Base-by-base conservation (phyloP, 2,797 vertebrate species). In the Channallabes apus region DNA sequence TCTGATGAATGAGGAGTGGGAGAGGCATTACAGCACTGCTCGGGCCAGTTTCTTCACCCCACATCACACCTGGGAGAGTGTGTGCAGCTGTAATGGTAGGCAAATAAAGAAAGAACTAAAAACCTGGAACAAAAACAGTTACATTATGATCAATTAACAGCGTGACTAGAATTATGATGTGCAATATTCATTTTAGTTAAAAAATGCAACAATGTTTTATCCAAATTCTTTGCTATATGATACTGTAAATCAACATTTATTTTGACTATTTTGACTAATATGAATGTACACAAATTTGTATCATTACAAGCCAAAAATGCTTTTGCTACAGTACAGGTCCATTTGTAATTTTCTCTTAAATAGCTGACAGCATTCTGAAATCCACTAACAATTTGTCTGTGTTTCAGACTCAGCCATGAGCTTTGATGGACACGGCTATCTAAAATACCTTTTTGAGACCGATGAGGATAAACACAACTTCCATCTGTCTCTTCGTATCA, bases 11-110 rank as follows among this genome's bases (percentile, higher is more conserved):
- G 94, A 93, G 27, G 95, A 94, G 58, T 92, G 92, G 24, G 93
- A 92, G 94, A 92, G 93, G 93, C 75, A 96, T 0, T 98, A 98
- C 92, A 96, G 96, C 91, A 98, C 98, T 0, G 96, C 97, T 83
- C 93, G 97, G 41, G 94, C 96, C 27, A 96, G 94, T 20, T 96
- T 97, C 93, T 96, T 99, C 88, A 98, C 97, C 41, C 98, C 97
- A 0, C 92, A 91, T 8, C 97, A 99, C 92, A 94, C 76, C 91
- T 93, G 98, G 94, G 96, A 96, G 91, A 96, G 95, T 72, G 92
- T 95, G 89, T 99, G 98, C 85, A 94, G 94, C 59, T 99, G 98
- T 89, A 98, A 97, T 0, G 96, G 98, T 99, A 93, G 80, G 94
- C 35, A 54, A 35, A 77, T 3, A 56, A 54, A 54, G 14, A 54